Base-by-base conservation (phyloP, 1,140 invertebrate genomes). In the Dolichoris vasculosae region DNA sequence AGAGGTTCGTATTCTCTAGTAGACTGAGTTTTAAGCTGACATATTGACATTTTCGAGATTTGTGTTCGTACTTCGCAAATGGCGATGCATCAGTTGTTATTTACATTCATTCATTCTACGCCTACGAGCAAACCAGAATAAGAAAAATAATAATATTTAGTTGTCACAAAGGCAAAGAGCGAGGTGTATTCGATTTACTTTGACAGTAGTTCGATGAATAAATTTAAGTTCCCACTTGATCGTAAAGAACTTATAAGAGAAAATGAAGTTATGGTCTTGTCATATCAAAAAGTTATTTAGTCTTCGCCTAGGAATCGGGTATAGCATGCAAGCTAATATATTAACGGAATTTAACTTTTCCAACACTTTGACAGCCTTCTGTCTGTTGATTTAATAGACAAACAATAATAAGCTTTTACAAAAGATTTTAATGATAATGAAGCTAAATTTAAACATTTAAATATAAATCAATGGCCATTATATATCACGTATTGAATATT, bases 41-140 rank as follows among this genome's bases (percentile, higher is more conserved):
- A 88, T 88, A 86, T 88, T 43, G 55, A 77, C 13, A 59, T 30
- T 8, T 17, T 71, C 46, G 77, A 40, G 40, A 46, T 75, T 11
- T 13, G 67, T 46, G 67, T 67, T 35, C 51, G 7, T 69, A 30
- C 67, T 48, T 23, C 32, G 81, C 81, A 46, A 23, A 8, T 35
- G 75, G 48, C 77, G 26, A 40, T 55, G 55, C 15, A 1, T n/a
- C 38, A 4, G 0, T 75, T 23, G 55, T 17, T 30, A 51, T 48
- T 73, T 46, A 4, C 69, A 26, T 51, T 15, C 80, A 38, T 55
- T 46, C 40, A 0, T 46, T n/a, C 26, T 40, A 6, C 2, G 73
- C 73, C 23, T 26, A 48, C 35, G 17, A 32, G 35, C 2, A 40
- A 71, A 51, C 43, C 6, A 6, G 13, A 6, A 46, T 13, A 13